Conservation (phyloP, 2,113 vertebrate genomes). For the Larimichthys polyactis region DNA sequence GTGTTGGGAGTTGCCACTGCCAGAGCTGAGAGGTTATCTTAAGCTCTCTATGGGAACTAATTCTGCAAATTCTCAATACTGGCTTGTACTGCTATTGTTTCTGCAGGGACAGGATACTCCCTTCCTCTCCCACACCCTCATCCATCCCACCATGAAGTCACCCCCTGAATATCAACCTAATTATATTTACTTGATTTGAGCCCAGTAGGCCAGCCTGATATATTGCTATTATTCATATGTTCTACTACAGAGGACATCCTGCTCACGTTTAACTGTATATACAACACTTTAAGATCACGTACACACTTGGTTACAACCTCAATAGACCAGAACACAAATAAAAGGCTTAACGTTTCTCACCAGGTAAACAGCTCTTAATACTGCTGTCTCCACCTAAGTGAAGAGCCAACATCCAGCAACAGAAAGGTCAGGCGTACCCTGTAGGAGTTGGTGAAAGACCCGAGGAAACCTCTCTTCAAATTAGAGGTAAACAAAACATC, state of each 20-base stretch:
- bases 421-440: constrained; percentile 1
- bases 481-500: neutral
- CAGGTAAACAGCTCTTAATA: neutral
- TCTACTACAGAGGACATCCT: neutral
- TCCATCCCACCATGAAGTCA: constrained; percentile 45
- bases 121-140: constrained; percentile 68
- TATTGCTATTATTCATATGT: neutral
- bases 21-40: constrained; percentile 62
- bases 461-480: neutral
- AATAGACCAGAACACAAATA: neutral
- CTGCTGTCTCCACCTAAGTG: neutral
- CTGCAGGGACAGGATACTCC: constrained; percentile 56
- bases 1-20: constrained; percentile 42
- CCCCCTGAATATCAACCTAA: constrained; percentile 15
- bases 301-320: neutral
- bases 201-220: neutral
- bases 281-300: neutral
- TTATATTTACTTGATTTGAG: neutral
- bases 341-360: constrained; percentile 8
- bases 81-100: constrained; percentile 51
- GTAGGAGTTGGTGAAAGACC: neutral
- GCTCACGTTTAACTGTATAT: neutral
- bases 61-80: constrained; percentile 39
- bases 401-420: neutral
- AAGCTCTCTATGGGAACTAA: constrained; percentile 50